Evolutionary conservation across 64 coral and sea anemone species (phyloP).

Genomic region (Pocillopora damicornis): DNA sequence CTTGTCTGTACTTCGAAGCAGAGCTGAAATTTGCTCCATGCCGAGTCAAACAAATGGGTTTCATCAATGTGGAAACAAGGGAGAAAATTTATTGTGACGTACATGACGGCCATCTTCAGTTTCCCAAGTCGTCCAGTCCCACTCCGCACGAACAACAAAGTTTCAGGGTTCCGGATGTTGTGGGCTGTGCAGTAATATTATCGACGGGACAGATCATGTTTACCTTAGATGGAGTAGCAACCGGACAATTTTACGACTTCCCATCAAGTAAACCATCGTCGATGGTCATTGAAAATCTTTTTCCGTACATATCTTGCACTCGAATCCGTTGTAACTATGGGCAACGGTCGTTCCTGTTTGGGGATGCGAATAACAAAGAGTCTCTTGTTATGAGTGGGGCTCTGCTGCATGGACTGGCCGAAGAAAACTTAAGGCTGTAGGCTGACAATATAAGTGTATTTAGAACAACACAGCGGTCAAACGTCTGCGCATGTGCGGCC

Average conservation of each 20-base stretch:
- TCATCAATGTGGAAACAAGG: slow-evolving; percentile 50
- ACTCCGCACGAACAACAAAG: slow-evolving; percentile 50
- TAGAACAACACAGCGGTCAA: too few relatives aligned
- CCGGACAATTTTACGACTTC: slow-evolving; percentile 73
- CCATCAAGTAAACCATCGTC: slow-evolving; percentile 29
- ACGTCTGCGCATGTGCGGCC: too few relatives aligned
- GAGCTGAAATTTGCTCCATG: slow-evolving; percentile 72
- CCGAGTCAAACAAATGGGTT: slow-evolving; percentile 80
- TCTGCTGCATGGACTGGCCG: slow-evolving; percentile 60
- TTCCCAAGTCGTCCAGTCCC: slow-evolving; percentile 50
- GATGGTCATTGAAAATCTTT: slow-evolving; percentile 38
- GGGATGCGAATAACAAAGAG: slow-evolving; percentile 67
- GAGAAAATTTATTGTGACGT: slow-evolving; percentile 87
- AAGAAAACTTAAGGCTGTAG: not conserved
- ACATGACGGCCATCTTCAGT: slow-evolving; percentile 64
- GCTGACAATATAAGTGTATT: not conserved
- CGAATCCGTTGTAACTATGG: slow-evolving; percentile 92
- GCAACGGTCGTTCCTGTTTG: slow-evolving; percentile 82
- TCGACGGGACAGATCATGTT: slow-evolving; percentile 83
- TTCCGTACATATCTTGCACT: slow-evolving; percentile 78
- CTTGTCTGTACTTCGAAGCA: slow-evolving; percentile 89
- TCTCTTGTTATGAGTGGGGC: slow-evolving; percentile 38
- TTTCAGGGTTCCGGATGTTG: slow-evolving; percentile 80
- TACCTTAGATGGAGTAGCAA: slow-evolving; percentile 85
- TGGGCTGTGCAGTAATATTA: slow-evolving; percentile 88